Percentiles rank a stretch among this genome's conserved stretches.
phyloP scores from a whole-genome alignment of 30 jellyfish, hydroid and myxozoan species.

The Clytia hemisphaerica region DNA sequence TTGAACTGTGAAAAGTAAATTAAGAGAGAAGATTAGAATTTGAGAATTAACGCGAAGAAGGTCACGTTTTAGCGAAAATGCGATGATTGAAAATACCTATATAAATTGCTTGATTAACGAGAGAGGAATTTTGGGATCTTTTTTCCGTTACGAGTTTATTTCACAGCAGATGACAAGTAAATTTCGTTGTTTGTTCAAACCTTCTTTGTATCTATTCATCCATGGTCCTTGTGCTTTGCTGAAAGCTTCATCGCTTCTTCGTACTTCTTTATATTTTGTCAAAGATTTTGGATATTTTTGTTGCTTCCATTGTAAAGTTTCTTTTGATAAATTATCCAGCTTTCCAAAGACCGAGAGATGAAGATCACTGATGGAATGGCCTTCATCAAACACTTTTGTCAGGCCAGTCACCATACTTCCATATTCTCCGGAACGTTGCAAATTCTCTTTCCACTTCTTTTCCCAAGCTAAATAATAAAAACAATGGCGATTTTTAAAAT shows the following conservation, averaged over 20 bases:
- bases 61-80: too few species aligned
- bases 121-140: too few species aligned
- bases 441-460: constrained; percentile 55
- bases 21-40: not conserved
- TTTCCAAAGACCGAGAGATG: constrained; percentile 58
- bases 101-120: too few species aligned
- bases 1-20: constrained; percentile 17
- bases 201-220: constrained; percentile 57
- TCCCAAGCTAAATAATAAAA: constrained; percentile 49
- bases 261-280: constrained; percentile 61
- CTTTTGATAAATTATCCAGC: constrained; percentile 32
- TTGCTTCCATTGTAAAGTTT: constrained; percentile 43
- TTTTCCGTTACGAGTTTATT: too few species aligned
- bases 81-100: too few species aligned
- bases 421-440: constrained; percentile 58
- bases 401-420: constrained; percentile 48
- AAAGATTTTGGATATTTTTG: constrained; percentile 49
- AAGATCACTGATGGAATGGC: constrained; percentile 46
- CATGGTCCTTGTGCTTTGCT: constrained; percentile 85
- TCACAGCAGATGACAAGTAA: too few species aligned
- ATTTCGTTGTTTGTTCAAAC: too few species aligned
- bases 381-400: constrained; percentile 44
- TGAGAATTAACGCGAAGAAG: not conserved
- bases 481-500: too few species aligned
- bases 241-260: constrained; percentile 80